Percentiles rank a stretch among this genome's conserved stretches.
phyloP scores from a whole-genome alignment of 2,797 vertebrate species.

The Fistularia commersonii region DNA sequence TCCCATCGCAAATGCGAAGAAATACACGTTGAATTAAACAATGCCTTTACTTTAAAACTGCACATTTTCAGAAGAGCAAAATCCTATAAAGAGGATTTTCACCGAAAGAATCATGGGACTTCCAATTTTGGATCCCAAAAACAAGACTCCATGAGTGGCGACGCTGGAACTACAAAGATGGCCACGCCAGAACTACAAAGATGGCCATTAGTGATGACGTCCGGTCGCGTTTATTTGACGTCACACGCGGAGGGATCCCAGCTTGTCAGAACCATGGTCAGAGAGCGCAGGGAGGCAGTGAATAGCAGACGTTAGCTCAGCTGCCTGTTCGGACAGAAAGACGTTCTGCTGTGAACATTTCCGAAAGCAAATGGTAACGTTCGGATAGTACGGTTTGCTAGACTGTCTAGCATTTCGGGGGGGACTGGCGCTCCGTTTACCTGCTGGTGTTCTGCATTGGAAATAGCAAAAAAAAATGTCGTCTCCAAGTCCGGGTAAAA shows the following conservation, averaged over 20 bases:
- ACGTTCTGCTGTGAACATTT: conserved; percentile 53
- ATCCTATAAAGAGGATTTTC: too few species aligned
- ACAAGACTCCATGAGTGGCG: too few species aligned
- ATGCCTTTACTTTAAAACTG: too few species aligned
- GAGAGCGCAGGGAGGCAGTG: conserved; percentile 51
- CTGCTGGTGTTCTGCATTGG: conserved; percentile 65
- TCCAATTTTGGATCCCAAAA: too few species aligned
- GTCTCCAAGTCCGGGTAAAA: conserved; percentile 96
- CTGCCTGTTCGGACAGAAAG: conserved; percentile 43
- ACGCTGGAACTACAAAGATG: too few species aligned
- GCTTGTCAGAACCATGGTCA: conserved; percentile 64
- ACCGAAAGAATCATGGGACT: too few species aligned
- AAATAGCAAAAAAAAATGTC: conserved; percentile 89
- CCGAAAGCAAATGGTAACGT: conserved; percentile 74
- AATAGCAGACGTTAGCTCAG: conserved; percentile 57
- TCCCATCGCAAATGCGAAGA: too few species aligned
- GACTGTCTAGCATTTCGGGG: conserved; percentile 65
- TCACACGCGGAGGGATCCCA: conserved; percentile 70
- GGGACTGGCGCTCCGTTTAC: conserved; percentile 58
- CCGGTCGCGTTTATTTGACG: conserved; percentile 63
- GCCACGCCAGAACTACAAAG: conserved; percentile 55
- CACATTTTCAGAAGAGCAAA: too few species aligned
- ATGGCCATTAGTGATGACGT: conserved; percentile 41
- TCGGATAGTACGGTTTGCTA: conserved; percentile 68
- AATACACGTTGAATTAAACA: too few species aligned